Evolutionary conservation across 1,140 invertebrate genomes (phyloP), one percentile per base, ranked within the genome.

Genomic region (Caenorhabditis latens): DNA sequence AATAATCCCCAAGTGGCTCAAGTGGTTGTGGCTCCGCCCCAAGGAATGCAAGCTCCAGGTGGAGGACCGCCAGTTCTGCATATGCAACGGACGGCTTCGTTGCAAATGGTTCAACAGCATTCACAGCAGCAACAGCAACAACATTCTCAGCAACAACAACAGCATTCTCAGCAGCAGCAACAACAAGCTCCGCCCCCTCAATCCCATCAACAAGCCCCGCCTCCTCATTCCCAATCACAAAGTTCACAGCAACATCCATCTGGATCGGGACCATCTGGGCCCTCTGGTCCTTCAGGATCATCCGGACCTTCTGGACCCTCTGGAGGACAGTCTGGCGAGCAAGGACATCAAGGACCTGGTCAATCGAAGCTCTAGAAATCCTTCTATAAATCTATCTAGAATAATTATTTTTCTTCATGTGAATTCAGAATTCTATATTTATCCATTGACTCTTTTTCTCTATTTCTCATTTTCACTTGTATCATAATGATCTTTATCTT

Each of bases 131-230:
- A 32, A 16, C 63, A 67, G 63, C 9, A 40, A 8, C 32, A 19
- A 67, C 63, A 61, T 16, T 32, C 63, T 42, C 32, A 13, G 40
- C 32, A 32, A 16, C 63, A 67, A 24, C 9, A 40, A 8, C 32
- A 19, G 42, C 63, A 61, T 16, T 32, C 63, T 42, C 32, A 13
- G 40, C 67, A 43, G 5, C n/a, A 42, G 21, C 7, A 40, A 5
- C 71, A 79, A 24, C 71, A 50, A n/a, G 71, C 71, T 79, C 71
- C 71, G 40, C 42, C 65, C 9, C 65, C 65, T 19, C 46, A 13
- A 8, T 46, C 46, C 4, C n/a, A 40, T 43, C 71, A 50, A 71
- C 42, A 46, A 50, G 71, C 40, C 5, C 65, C 65, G 19, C 65
- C 65, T 0, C 65, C 65, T 58, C 19, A 53, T 53, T 4, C 16